Evolutionary conservation across 1,140 invertebrate genomes (phyloP).

Genomic region (Palaemon carinicauda): DNA sequence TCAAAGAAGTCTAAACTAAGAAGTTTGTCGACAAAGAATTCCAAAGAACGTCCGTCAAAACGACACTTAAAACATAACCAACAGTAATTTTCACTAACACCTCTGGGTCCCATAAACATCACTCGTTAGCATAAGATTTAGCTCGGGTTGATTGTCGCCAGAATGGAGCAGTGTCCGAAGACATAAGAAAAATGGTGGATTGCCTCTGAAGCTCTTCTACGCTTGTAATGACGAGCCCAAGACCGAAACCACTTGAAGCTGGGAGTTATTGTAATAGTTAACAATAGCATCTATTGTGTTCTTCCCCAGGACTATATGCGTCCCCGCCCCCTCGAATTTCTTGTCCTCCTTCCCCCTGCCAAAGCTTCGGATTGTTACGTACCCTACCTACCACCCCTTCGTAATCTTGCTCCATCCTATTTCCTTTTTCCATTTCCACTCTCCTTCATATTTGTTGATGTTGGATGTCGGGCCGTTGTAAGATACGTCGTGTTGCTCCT

Average conservation of each 20-base stretch:
- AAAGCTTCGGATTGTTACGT: neutral
- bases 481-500: too few relatives aligned
- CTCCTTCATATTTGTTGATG: too few relatives aligned
- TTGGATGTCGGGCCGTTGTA: too few relatives aligned
- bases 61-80: slow-evolving; percentile 29
- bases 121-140: neutral
- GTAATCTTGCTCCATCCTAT: neutral
- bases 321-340: neutral
- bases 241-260: slow-evolving; percentile 41
- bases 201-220: neutral
- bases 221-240: slow-evolving; percentile 31
- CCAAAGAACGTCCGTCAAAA: neutral
- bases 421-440: neutral
- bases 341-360: neutral
- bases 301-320: neutral
- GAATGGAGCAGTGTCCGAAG: neutral
- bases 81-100: slow-evolving; percentile 28
- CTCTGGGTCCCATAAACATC: neutral
- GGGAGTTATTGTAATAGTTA: slow-evolving; percentile 45
- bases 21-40: slow-evolving; percentile 12
- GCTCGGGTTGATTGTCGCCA: neutral
- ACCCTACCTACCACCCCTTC: neutral
- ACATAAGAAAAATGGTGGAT: neutral
- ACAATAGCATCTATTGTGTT: slow-evolving; percentile 36
- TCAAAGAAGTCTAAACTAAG: slow-evolving; percentile 19